Evolutionary conservation across 2,797 vertebrate genomes (phyloP).

Genomic region (Holocentrus rufus): DNA sequence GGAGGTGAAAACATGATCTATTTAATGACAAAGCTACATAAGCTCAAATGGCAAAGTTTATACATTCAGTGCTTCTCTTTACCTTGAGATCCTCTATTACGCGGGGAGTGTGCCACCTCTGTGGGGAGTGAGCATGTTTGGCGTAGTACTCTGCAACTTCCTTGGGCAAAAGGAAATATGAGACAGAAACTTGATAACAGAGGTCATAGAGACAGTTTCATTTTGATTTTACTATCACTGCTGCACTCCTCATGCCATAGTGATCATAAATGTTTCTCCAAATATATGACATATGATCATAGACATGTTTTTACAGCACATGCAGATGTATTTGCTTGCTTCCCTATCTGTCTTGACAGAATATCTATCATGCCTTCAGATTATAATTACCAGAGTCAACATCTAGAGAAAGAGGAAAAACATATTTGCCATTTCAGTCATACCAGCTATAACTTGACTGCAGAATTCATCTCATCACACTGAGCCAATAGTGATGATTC

Average conservation of each 20-base stretch:
- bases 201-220: not conserved
- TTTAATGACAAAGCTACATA: not conserved
- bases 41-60: not conserved
- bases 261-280: too few relatives aligned
- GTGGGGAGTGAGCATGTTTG: constrained; percentile 76
- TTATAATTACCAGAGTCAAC: too few relatives aligned
- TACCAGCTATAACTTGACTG: not conserved
- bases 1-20: too few relatives aligned
- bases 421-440: not conserved
- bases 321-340: not conserved
- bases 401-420: too few relatives aligned
- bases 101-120: constrained; percentile 87
- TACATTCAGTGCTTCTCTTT: constrained; percentile 27
- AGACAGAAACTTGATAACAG: not conserved
- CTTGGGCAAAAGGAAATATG: constrained; percentile 70
- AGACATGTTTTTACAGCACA: too few relatives aligned
- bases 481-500: constrained; percentile 21
- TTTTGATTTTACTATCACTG: not conserved
- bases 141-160: constrained; percentile 87
- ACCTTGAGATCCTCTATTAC: constrained; percentile 91
- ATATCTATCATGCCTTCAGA: not conserved
- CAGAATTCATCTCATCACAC: not conserved
- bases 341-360: not conserved
- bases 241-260: not conserved
- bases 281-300: too few relatives aligned